Percentiles rank a stretch among this genome's conserved stretches.
Conservation (phyloP, 2,113 vertebrate genomes). For the Gasterosteus aculeatus region DNA sequence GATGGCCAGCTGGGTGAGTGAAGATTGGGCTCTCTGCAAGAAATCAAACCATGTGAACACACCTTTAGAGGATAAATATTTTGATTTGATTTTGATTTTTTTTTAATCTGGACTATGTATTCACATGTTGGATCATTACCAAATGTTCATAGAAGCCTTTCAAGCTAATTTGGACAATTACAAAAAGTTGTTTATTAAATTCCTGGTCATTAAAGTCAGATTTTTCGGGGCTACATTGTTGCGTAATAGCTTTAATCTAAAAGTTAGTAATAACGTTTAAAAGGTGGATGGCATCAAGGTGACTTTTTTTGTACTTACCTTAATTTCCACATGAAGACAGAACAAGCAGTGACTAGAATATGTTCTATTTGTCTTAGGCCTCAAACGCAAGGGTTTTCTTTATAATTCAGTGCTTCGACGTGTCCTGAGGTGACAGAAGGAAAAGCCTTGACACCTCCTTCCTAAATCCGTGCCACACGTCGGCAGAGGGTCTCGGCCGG, state of each 20-base stretch:
- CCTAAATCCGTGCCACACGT: conserved; percentile 31
- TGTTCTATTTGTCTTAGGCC: not conserved
- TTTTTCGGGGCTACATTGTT: not conserved
- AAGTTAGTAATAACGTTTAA: not conserved
- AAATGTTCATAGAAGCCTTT: not conserved
- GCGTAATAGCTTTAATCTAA: not conserved
- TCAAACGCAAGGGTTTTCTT: conserved; percentile 9
- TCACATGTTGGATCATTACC: not conserved
- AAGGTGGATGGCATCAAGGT: not conserved
- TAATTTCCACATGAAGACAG: not conserved
- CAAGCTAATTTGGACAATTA: not conserved
- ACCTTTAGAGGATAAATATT: not conserved
- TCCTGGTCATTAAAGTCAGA: not conserved
- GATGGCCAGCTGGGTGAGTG: conserved; percentile 16
- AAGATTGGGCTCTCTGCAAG: not conserved
- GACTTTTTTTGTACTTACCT: not conserved
- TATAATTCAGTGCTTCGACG: conserved; percentile 30
- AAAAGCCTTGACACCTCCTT: conserved; percentile 36
- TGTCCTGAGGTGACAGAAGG: conserved; percentile 35
- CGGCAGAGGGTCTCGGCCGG: conserved; percentile 35
- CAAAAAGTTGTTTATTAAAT: not conserved
- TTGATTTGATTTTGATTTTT: not conserved
- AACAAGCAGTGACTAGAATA: not conserved
- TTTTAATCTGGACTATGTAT: not conserved
- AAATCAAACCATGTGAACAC: not conserved